Conservation (phyloP, 2,113 vertebrate genomes). For the Crotalus tigris region DNA sequence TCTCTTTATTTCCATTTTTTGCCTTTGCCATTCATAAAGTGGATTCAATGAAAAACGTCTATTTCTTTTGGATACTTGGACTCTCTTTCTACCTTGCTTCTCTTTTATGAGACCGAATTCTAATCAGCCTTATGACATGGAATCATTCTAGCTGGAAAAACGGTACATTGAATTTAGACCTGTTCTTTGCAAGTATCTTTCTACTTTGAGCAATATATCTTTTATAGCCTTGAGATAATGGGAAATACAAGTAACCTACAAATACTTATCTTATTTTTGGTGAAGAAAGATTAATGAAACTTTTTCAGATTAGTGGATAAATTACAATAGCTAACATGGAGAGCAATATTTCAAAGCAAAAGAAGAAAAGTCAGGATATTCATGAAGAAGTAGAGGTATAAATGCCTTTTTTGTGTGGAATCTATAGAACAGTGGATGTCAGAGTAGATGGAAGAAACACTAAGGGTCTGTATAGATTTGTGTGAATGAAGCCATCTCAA, state of each 20-base stretch:
- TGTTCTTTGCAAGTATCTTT: not conserved
- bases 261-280: not conserved
- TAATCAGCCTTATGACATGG: not conserved
- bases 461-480: not conserved
- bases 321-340: not conserved
- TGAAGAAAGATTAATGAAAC: not conserved
- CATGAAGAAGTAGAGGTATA: not conserved
- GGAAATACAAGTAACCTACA: too few species aligned
- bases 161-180: not conserved
- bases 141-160: not conserved
- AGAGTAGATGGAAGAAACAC: not conserved
- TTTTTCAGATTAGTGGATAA: not conserved
- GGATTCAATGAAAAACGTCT: not conserved
- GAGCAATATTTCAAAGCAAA: not conserved
- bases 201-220: not conserved
- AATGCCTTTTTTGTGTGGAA: not conserved
- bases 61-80: not conserved
- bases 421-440: not conserved
- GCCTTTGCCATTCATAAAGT: not conserved
- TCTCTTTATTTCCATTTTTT: not conserved
- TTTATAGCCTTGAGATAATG: not conserved
- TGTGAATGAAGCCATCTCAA: not conserved
- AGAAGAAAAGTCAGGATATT: not conserved
- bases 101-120: not conserved
- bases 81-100: not conserved